A percentile compares a stretch with the other conserved stretches of the same genome.
Conservation (phyloP, 2,797 vertebrate species). For the Pantherophis alleghaniensis region DNA sequence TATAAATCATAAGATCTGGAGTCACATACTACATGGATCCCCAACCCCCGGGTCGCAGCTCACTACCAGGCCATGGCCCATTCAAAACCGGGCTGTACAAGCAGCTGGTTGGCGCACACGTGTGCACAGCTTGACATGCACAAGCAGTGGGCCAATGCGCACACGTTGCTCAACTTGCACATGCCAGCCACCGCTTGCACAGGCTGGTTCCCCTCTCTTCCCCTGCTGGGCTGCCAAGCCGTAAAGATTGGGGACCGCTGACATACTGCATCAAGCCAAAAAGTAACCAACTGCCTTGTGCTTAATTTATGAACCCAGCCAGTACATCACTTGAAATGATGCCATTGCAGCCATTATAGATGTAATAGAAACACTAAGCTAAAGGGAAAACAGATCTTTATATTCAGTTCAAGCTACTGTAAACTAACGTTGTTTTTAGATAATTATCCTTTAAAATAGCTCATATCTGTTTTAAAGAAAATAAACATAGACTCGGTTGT, state of each 20-base stretch:
- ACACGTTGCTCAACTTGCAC: background rate
- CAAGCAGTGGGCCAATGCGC: background rate
- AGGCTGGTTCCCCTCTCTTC: background rate
- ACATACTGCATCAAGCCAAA: background rate
- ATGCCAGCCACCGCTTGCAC: background rate
- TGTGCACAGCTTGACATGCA: background rate
- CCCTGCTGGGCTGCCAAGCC: background rate
- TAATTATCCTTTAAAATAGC: background rate
- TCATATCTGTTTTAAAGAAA: background rate
- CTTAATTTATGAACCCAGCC: background rate
- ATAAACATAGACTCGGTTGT: background rate
- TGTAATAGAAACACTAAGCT: background rate
- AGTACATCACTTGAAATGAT: background rate
- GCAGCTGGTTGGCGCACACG: no score
- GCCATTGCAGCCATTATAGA: background rate
- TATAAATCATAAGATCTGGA: background rate
- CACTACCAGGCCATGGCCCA: background rate
- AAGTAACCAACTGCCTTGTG: background rate
- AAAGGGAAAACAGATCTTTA: background rate
- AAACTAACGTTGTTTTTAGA: background rate
- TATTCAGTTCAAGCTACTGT: background rate
- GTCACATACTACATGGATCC: background rate
- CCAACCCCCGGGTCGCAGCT: background rate
- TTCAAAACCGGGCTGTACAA: background rate
- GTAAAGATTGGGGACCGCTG: background rate